Percentiles rank a stretch among this genome's conserved stretches.
phyloP scores from a whole-genome alignment of 2,113 vertebrate species.

The Limanda limanda region DNA sequence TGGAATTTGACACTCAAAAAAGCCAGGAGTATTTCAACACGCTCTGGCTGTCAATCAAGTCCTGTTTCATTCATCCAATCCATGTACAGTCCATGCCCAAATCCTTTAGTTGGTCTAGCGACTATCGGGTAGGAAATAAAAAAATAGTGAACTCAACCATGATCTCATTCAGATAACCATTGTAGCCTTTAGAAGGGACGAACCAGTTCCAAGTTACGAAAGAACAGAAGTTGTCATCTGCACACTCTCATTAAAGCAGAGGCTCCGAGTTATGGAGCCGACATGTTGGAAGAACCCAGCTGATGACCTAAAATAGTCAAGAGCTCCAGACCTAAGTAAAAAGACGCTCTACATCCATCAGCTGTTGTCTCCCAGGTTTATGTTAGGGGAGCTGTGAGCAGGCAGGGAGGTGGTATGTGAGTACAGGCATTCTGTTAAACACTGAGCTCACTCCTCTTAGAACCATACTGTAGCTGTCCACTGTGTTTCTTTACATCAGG shows the following conservation, averaged over 20 bases:
- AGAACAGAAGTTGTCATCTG: conserved; percentile 3
- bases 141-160: too few species aligned
- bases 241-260: conserved; percentile 27
- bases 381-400: conserved; percentile 56
- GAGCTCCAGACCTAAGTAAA: conserved; percentile 57
- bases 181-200: background rate
- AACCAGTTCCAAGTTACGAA: conserved; percentile 18
- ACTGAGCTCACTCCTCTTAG: conserved; percentile 46
- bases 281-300: conserved; percentile 38
- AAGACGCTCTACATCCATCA: conserved; percentile 62
- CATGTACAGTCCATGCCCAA: too few species aligned
- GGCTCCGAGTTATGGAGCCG: conserved; percentile 36
- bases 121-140: too few species aligned
- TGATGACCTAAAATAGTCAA: conserved; percentile 85
- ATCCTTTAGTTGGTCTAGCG: too few species aligned
- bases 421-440: conserved; percentile 34
- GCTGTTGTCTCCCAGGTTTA: conserved; percentile 75
- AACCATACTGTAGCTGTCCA: conserved; percentile 10
- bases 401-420: conserved; percentile 34
- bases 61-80: too few species aligned
- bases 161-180: background rate
- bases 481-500: background rate
- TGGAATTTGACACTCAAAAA: conserved; percentile 29
- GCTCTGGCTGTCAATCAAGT: too few species aligned
- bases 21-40: background rate